These are phyloP conservation scores for Danio tinwini DNA, from an alignment of 2,797 vertebrate genomes.

Conservation along the genomic window DNA sequence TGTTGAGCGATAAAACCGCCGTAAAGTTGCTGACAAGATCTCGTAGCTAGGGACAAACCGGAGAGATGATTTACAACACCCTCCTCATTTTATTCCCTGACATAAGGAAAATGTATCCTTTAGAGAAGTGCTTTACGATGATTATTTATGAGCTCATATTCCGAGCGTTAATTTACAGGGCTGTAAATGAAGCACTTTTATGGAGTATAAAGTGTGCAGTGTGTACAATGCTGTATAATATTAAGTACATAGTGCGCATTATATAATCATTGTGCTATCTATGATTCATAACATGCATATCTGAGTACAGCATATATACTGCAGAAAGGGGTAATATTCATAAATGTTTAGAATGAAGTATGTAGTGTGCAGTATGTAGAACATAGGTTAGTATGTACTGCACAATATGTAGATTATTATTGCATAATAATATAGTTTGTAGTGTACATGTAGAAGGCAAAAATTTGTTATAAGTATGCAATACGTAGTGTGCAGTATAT, in stretches of 20 bases:
- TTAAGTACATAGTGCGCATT: background rate
- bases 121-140: background rate
- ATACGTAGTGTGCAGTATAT: background rate
- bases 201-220: background rate
- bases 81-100: slow-evolving; percentile 4
- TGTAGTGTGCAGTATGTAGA: background rate
- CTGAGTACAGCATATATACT: background rate
- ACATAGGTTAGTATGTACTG: too few species aligned
- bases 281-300: too few species aligned
- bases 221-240: background rate
- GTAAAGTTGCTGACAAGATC: slow-evolving; percentile 22
- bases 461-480: too few species aligned
- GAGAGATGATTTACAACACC: background rate
- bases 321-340: background rate
- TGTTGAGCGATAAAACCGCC: slow-evolving; percentile 3
- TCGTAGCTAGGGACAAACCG: background rate
- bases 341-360: background rate
- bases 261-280: too few species aligned
- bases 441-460: background rate
- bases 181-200: background rate
- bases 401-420: background rate
- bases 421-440: background rate
- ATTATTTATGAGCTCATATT: slow-evolving; percentile 30
- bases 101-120: slow-evolving; percentile 15
- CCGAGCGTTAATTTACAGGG: background rate